phyloP scores from a whole-genome alignment of 35 echinoderm and acorn worm genomes.

The Ophiothrix spiculata region DNA sequence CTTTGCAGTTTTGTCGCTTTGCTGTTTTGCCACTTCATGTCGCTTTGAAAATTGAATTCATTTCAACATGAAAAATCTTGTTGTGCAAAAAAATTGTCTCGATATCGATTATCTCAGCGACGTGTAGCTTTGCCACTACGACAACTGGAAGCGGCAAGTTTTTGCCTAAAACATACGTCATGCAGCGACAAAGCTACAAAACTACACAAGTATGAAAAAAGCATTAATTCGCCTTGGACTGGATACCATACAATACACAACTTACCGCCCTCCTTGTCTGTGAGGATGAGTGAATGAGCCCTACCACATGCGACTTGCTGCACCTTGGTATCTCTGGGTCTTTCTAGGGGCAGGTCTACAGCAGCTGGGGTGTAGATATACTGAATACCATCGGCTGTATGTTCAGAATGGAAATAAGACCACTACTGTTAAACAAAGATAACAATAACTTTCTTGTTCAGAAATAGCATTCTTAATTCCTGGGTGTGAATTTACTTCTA shows the following conservation, averaged over 20 bases:
- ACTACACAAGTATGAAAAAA: too few relatives aligned
- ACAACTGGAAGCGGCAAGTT: too few relatives aligned
- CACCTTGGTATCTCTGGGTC: conserved; percentile 65
- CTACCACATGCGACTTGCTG: conserved; percentile 84
- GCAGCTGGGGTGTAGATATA: conserved; percentile 66
- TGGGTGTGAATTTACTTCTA: not conserved
- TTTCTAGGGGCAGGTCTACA: conserved; percentile 68
- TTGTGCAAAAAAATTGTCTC: too few relatives aligned
- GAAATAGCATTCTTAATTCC: not conserved
- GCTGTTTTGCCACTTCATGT: too few relatives aligned
- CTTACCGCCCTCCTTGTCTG: conserved; percentile 95
- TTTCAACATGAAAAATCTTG: too few relatives aligned
- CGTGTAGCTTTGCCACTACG: too few relatives aligned
- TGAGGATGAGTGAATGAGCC: conserved; percentile 89
- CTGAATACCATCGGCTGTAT: conserved; percentile 62
- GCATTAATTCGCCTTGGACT: too few relatives aligned
- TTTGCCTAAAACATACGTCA: too few relatives aligned
- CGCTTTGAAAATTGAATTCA: too few relatives aligned
- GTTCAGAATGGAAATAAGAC: not conserved
- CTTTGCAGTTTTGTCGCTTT: too few relatives aligned
- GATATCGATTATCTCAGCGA: too few relatives aligned
- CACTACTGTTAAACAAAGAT: not conserved
- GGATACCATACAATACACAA: not conserved
- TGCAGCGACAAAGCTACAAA: too few relatives aligned
- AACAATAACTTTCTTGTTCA: not conserved